A percentile compares a stretch with the other conserved stretches of the same genome.
phyloP scores from a whole-genome alignment of 2,888 invertebrate genomes.

The Caenorhabditis macrosperma region DNA sequence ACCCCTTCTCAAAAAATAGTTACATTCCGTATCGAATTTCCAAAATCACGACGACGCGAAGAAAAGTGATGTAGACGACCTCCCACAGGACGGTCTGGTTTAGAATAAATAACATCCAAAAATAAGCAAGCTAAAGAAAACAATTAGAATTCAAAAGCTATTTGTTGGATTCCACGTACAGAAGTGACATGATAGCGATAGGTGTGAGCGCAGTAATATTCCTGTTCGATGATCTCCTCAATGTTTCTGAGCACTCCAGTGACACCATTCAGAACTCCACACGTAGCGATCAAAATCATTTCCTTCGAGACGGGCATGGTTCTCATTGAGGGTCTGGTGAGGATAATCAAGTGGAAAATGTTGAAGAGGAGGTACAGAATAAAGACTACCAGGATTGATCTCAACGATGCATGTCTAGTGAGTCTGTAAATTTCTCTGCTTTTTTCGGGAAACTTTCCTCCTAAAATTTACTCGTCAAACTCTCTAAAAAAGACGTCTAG shows the following conservation, averaged over 20 bases:
- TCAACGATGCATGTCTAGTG: not conserved
- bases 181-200: conserved; percentile 7
- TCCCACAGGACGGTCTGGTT: conserved; percentile 37
- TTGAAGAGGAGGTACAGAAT: conserved; percentile 23
- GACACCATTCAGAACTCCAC: conserved; percentile 28
- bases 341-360: conserved; percentile 39
- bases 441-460: not conserved
- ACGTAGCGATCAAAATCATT: conserved; percentile 43
- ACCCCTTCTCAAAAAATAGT: not conserved
- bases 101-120: conserved; percentile 8
- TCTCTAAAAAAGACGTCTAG: conserved; percentile 19
- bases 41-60: conserved; percentile 11
- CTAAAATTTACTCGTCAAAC: conserved; percentile 29
- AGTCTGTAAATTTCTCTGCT: conserved; percentile 18
- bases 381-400: not conserved
- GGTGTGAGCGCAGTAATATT: conserved; percentile 14
- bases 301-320: conserved; percentile 37
- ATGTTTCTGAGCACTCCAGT: conserved; percentile 14
- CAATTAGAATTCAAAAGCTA: no score
- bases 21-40: conserved; percentile 39
- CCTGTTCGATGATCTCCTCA: conserved; percentile 16
- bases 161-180: not conserved
- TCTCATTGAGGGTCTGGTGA: conserved; percentile 29
- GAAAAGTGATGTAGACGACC: conserved; percentile 41
- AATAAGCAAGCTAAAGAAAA: conserved; percentile 21